Evolutionary conservation across 2,888 invertebrate genomes (phyloP).

Genomic region (Ariolimax columbianus): DNA sequence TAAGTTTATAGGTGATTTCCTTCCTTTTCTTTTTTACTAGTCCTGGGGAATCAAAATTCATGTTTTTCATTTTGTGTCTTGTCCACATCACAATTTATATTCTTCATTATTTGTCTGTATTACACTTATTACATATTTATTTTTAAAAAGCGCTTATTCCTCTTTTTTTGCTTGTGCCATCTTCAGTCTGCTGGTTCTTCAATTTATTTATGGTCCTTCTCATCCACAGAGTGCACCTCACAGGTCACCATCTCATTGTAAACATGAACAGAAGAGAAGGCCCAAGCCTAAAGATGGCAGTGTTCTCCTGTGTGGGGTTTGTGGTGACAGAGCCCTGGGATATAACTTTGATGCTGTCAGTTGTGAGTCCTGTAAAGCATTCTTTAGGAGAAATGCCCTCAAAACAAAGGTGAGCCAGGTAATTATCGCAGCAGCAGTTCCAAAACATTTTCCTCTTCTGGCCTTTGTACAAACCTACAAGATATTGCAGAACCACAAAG

Average conservation of each 20-base stretch:
- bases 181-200: not conserved
- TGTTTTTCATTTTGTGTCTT: not conserved
- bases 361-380: slow-evolving; percentile 98
- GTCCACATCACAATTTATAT: not conserved
- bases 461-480: too few species aligned
- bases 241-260: slow-evolving; percentile 45
- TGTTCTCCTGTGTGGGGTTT: slow-evolving; percentile 88
- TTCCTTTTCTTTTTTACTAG: too few species aligned
- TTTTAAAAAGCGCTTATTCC: too few species aligned
- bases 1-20: too few species aligned
- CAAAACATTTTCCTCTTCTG: too few species aligned
- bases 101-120: not conserved
- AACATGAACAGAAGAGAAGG: slow-evolving; percentile 72
- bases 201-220: not conserved
- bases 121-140: not conserved
- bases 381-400: slow-evolving; percentile 95
- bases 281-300: slow-evolving; percentile 73
- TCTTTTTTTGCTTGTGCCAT: not conserved
- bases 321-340: slow-evolving; percentile 95
- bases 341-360: slow-evolving; percentile 98
- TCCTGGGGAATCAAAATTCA: too few species aligned
- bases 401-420: slow-evolving; percentile 90
- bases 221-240: slow-evolving; percentile 7
- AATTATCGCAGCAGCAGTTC: too few species aligned
- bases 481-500: too few species aligned